Evolutionary conservation across 2,888 invertebrate genomes (phyloP), one percentile per base, ranked within the genome.

Genomic region (Drosophila borborema): DNA sequence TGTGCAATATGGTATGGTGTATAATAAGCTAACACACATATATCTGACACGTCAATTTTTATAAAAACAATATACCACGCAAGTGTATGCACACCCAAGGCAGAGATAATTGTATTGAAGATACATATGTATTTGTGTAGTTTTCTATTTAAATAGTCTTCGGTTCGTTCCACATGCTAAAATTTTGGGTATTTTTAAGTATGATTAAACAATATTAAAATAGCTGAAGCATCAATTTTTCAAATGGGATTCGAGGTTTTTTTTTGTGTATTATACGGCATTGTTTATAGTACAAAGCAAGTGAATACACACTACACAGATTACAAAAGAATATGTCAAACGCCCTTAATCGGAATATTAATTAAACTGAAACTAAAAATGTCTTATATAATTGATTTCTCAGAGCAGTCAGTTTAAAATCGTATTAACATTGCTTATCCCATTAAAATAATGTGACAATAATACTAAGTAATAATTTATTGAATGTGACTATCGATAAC

Each of bases 11-110:
- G 72, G 55, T 71, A 43, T 14, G 23, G 12, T 48, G 12, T 67
- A 64, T 23, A 36, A 54, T 63, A n/a, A 28, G 14, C 41, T 63
- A 20, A 28, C 51, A 38, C 69, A 59, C 67, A 64, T 80, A 67
- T 73, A 80, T 64, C 75, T 82, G 81, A 82, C 81, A 82, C 81
- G 81, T 82, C 81, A 82, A 81, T 82, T 82, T 77, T 74, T 79
- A 72, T 72, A 79, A 76, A 67, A 79, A 67, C 76, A 79, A 79
- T 79, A 20, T 61, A 41, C 41, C 38, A n/a, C 3, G n/a, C 53
- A 76, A 79, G 79, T 70, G 79, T 79, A 60, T 70, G 28, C 79
- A 79, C 74, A 77, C 12, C 9, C 12, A 55, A 28, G 2, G 4
- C 7, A n/a, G 9, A n/a, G 14, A 41, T 45, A 66, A 66, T 43